Base-by-base conservation (phyloP, 2,888 invertebrate species). In the Sarcophaga caerulescens region DNA sequence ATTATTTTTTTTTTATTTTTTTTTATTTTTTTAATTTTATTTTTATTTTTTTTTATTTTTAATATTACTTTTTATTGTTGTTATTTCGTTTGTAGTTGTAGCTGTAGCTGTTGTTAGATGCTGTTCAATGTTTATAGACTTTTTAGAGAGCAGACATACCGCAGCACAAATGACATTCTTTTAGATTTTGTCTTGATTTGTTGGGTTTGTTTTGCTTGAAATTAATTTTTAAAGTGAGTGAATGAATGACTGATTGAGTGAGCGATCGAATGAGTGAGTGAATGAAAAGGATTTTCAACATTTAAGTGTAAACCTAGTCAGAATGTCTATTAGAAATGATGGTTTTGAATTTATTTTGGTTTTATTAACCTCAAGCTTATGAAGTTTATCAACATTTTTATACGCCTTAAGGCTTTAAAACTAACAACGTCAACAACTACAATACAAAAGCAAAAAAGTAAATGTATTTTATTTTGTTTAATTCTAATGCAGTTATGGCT, bases 321-420 rank as follows among this genome's bases (percentile, higher is more conserved):
- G 69, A 84, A 84, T 65, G 79, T 79, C 74, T 84, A 65, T 75
- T 65, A 62, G 74, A 79, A 84, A 84, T 75, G 60, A 75, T 70
- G 69, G 57, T 75, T 70, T 17, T 63, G 74, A 69, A 62, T 73
- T 45, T 75, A 71, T 63, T 74, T 79, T 79, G 44, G 45, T 81
- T 81, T 81, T 65, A 59, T 69, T 63, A 74, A 79, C 68, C 73
- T 25, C 57, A 17, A 19, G 62, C 60, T 59, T 62, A 45, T 11
- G 44, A 68, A 78, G 76, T 62, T 84, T 73, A 76, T 78, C 69
- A 81, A 70, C 44, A 77, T 81, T 74, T 52, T 85, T 74, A 70
- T 70, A 85, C 85, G 85, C 85, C 85, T 85, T 73, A 65, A 76
- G 81, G 73, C 73, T 65, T 71, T 60, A 57, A 69, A 59, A 47